These are phyloP conservation scores for Drosophila grimshawi DNA, from an alignment of 1,140 invertebrate species.

Conservation along the genomic window DNA sequence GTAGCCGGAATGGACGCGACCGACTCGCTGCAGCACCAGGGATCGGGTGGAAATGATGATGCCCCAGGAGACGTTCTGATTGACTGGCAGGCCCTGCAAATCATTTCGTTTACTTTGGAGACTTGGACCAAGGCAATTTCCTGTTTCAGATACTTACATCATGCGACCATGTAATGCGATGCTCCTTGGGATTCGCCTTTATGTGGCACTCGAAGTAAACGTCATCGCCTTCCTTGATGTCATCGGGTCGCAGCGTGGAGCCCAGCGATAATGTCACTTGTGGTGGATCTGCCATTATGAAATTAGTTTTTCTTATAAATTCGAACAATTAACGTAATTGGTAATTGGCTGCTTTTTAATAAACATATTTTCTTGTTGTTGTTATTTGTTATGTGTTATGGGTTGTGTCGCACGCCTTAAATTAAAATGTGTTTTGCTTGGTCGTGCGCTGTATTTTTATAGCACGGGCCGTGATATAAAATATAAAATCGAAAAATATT, in stretches of 20 bases:
- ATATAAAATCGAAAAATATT: constrained; percentile 80
- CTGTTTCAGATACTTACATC: constrained; percentile 88
- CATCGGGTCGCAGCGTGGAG: constrained; percentile 92
- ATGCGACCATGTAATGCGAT: constrained; percentile 94
- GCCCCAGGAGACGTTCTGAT: constrained; percentile 93
- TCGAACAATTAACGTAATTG: constrained; percentile 50
- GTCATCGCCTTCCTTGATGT: constrained; percentile 96
- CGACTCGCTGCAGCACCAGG: constrained; percentile 93
- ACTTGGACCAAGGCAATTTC: background rate
- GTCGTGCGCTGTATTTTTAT: constrained; percentile 37
- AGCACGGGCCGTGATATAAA: constrained; percentile 53
- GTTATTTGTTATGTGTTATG: no score
- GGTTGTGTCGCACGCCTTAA: constrained; percentile 10
- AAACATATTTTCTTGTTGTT: constrained; percentile 51
- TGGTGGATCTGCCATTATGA: constrained; percentile 90
- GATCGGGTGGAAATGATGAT: constrained; percentile 94
- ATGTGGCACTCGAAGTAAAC: constrained; percentile 97
- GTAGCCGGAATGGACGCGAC: constrained; percentile 91
- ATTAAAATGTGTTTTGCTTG: constrained; percentile 47
- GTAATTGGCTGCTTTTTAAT: constrained; percentile 65
- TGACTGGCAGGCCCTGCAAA: constrained; percentile 89
- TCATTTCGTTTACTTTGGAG: background rate
- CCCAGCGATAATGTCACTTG: constrained; percentile 92
- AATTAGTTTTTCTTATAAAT: background rate
- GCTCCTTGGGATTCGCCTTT: constrained; percentile 92